Evolutionary conservation across 2,797 vertebrate species (phyloP).

Genomic region (Pseudochaenichthys georgianus): DNA sequence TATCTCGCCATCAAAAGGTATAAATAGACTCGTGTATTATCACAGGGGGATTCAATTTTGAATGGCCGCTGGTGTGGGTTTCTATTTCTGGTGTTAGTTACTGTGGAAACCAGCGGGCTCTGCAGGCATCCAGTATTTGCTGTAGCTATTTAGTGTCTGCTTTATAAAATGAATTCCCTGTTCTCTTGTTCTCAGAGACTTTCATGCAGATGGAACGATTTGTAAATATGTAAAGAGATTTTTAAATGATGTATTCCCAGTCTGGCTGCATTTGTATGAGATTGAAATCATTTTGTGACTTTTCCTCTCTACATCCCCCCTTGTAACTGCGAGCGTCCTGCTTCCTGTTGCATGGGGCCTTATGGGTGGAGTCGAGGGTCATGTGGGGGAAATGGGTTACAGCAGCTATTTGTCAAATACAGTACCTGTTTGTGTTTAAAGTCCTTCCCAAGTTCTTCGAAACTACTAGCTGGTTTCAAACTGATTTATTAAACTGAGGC

Average conservation of each 20-base stretch:
- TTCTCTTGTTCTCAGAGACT: slow-evolving; percentile 19
- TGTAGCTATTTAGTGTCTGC: slow-evolving; percentile 73
- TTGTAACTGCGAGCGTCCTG: not conserved
- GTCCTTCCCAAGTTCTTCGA: not conserved
- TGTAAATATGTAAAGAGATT: slow-evolving; percentile 29
- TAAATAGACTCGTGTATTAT: slow-evolving; percentile 78
- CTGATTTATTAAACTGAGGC: not conserved
- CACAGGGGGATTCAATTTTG: slow-evolving; percentile 75
- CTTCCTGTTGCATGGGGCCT: slow-evolving; percentile 4
- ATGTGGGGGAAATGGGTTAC: not conserved
- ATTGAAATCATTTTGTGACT: not conserved
- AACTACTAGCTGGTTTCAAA: not conserved
- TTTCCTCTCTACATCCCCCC: not conserved
- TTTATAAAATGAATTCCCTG: slow-evolving; percentile 55
- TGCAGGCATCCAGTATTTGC: slow-evolving; percentile 75
- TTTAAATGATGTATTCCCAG: slow-evolving; percentile 5
- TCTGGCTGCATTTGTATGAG: not conserved
- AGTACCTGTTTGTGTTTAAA: not conserved
- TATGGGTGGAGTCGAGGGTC: slow-evolving; percentile 6
- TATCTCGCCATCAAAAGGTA: slow-evolving; percentile 63
- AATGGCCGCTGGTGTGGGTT: slow-evolving; percentile 78
- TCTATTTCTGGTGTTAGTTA: slow-evolving; percentile 86
- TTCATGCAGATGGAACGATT: slow-evolving; percentile 20
- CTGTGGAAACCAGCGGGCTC: slow-evolving; percentile 85
- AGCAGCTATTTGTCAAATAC: not conserved